These are phyloP conservation scores for Crocidura indochinensis DNA, from an alignment of 2,797 vertebrate genomes.

Conservation along the genomic window DNA sequence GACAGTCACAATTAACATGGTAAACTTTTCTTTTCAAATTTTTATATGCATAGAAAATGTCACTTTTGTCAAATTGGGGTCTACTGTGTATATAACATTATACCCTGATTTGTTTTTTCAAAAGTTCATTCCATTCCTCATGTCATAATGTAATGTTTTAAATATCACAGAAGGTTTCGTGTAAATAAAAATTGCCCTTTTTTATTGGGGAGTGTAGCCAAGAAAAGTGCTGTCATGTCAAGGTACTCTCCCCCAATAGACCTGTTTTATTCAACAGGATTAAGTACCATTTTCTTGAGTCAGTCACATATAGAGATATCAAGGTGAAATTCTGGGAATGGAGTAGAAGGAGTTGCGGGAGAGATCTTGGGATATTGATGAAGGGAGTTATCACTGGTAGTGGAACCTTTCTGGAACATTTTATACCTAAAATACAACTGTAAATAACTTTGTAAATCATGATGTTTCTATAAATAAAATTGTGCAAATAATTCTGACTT, in stretches of 20 bases:
- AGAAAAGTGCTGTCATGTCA: neutral
- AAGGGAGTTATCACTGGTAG: too few species aligned
- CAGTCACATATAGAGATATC: too few species aligned
- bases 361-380: too few species aligned
- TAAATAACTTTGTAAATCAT: too few species aligned
- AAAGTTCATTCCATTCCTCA: constrained; percentile 41
- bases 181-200: constrained; percentile 58
- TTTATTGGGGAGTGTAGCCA: neutral
- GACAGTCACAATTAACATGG: neutral
- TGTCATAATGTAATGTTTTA: constrained; percentile 32
- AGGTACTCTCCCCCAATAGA: neutral
- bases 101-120: constrained; percentile 21
- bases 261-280: neutral
- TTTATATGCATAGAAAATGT: constrained; percentile 13
- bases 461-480: too few species aligned
- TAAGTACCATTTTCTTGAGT: too few species aligned
- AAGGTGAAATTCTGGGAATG: too few species aligned
- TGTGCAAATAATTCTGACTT: neutral
- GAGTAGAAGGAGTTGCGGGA: too few species aligned
- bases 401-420: too few species aligned
- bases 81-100: neutral
- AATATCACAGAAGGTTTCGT: constrained; percentile 53
- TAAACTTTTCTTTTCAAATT: constrained; percentile 37
- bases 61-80: constrained; percentile 46
- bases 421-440: too few species aligned